These are phyloP conservation scores for Rhadina sibilatrix DNA, from an alignment of 2,113 vertebrate species.

Conservation along the genomic window DNA sequence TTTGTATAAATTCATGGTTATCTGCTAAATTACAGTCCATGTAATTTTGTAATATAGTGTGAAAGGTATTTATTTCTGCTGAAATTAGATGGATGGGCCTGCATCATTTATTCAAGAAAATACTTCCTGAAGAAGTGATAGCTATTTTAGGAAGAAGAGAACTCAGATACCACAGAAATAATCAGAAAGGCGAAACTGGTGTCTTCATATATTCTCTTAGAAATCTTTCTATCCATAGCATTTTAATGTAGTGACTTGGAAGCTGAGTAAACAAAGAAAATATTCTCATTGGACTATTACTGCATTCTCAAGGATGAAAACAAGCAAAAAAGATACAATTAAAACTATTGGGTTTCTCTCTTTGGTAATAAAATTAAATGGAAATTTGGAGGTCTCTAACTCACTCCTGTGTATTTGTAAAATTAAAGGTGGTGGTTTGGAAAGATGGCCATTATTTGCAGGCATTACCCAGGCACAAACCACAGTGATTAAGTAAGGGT, in stretches of 20 bases:
- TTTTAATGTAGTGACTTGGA: background rate
- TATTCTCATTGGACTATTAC: background rate
- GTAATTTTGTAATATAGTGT: background rate
- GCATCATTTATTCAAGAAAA: background rate
- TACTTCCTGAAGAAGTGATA: background rate
- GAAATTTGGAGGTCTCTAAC: background rate
- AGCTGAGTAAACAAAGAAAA: background rate
- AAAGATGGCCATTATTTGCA: background rate
- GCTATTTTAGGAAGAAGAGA: background rate
- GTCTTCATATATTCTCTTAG: background rate
- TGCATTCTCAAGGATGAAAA: background rate
- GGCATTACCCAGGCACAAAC: background rate
- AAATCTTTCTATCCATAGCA: background rate
- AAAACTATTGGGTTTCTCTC: background rate
- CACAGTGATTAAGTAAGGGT: background rate
- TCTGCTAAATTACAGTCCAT: background rate
- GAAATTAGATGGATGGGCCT: background rate
- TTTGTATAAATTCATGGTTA: background rate
- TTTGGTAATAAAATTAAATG: background rate
- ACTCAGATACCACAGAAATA: background rate
- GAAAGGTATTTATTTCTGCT: background rate
- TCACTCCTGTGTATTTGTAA: background rate
- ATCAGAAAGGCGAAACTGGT: background rate
- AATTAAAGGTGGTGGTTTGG: background rate
- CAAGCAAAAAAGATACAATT: fast-evolving